Percentiles rank a stretch among this genome's conserved stretches.
Evolutionary conservation across 2,113 vertebrate species (phyloP).

Genomic region (Paramisgurnus dabryanus): DNA sequence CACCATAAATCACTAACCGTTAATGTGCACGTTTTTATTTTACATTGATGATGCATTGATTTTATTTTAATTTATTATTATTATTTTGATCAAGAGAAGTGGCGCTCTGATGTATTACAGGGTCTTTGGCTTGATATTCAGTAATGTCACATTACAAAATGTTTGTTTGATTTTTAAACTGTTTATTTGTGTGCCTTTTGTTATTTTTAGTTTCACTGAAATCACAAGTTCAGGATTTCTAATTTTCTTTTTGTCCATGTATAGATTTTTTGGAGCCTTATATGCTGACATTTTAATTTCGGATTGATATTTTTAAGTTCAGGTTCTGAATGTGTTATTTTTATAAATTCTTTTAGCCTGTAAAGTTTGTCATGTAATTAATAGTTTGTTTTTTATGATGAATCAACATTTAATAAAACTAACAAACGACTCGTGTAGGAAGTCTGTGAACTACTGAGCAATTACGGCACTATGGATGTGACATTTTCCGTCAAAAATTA

Average conservation of each 20-base stretch:
- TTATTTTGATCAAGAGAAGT: background rate
- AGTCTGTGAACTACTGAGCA: background rate
- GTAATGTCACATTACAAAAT: background rate
- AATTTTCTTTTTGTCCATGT: background rate
- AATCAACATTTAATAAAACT: conserved; percentile 25
- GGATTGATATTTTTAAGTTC: background rate
- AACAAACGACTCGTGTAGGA: background rate
- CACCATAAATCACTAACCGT: background rate
- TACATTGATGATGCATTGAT: background rate
- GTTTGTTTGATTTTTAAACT: too few species aligned
- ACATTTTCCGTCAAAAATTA: too few species aligned
- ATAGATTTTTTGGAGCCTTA: background rate
- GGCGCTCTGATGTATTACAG: background rate
- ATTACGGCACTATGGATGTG: too few species aligned
- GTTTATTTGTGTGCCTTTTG: conserved; percentile 25
- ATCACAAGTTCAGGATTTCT: background rate
- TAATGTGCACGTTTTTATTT: background rate
- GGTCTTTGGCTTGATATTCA: background rate
- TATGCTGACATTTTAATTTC: background rate
- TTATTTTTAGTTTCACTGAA: background rate
- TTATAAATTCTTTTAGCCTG: background rate
- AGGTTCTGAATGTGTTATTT: conserved; percentile 11
- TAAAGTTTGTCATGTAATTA: background rate
- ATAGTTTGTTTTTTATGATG: background rate
- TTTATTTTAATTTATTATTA: background rate